Base-by-base conservation (phyloP, 2,888 invertebrate species). In the Thecophora atra region DNA sequence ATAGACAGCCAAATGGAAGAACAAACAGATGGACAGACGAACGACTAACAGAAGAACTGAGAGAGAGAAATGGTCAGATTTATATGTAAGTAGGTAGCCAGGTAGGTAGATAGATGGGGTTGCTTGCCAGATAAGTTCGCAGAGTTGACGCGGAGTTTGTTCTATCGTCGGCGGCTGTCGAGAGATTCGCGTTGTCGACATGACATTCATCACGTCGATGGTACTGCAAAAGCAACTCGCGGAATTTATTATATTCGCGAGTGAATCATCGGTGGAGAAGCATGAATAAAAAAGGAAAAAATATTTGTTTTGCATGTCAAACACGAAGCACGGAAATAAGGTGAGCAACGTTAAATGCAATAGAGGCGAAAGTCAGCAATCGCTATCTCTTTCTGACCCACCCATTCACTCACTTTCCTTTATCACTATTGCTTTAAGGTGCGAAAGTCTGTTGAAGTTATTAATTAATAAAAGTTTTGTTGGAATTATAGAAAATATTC, bases 141-240 rank as follows among this genome's bases (percentile, higher is more conserved):
- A 37, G 37, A 37, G 37, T 37, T 37, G 37, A 6, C 37, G 7
- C 11, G 37, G 37, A 1, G 6, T 37, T 37, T 37, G 11, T 37
- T 37, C 37, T 37, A 37, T 37, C 37, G 37, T 11, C 37, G 37
- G 7, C 37, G 37, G 37, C 37, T 42, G 62, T 17, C 30, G 62
- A 63, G 30, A 62, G 37, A n/a, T 63, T 42, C 42, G 42, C 42
- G 30, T 30, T 15, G 19, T 37, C n/a, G 37, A 63, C 37, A 63
- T 63, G 62, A 63, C 62, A 63, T 63, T 63, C 19, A 42, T 63
- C 42, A 63, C 62, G 11, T 30, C 42, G 62, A 13, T 19, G 37
- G 37, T 37, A 7, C 19, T 19, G 13, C 1, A 30, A 30, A 5
- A 62, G 30, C 7, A 62, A 62, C 28, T 11, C 28, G 0, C 7